Conservation (phyloP, 2,113 vertebrate species). For the Lethenteron reissneri region DNA sequence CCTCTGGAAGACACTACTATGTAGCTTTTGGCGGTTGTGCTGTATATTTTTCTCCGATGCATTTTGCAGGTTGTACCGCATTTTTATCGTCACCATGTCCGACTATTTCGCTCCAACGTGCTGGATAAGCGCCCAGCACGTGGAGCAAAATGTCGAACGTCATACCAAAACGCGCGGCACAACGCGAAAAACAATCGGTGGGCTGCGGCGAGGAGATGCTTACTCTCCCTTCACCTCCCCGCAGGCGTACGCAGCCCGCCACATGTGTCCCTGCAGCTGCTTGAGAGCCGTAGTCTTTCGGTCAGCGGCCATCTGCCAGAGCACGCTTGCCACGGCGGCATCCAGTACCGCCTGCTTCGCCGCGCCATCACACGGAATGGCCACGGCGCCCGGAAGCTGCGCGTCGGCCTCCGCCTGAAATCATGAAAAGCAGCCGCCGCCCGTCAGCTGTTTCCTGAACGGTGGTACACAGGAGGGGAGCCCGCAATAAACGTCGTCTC, state of each 20-base stretch:
- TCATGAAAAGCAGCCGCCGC: neutral
- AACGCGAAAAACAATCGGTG: no score
- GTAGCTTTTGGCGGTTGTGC: no score
- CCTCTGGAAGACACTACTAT: no score
- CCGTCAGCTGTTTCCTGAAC: neutral
- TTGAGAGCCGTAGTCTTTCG: conserved; percentile 82
- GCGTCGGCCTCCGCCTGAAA: conserved; percentile 62
- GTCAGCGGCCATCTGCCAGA: conserved; percentile 85
- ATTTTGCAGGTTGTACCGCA: no score
- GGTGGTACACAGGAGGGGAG: neutral
- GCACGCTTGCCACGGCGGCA: conserved; percentile 54
- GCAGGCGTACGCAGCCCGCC: conserved; percentile 48
- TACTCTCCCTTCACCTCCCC: conserved; percentile 80
- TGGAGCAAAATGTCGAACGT: no score
- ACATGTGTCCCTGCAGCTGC: conserved; percentile 90
- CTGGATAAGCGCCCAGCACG: no score
- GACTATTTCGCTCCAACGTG: no score
- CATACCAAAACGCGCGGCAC: no score
- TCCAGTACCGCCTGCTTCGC: conserved; percentile 41
- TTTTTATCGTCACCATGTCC: no score
- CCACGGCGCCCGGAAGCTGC: conserved; percentile 40
- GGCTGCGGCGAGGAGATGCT: conserved; percentile 21
- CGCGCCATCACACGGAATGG: conserved; percentile 44
- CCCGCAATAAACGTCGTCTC: no score
- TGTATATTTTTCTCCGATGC: no score